These are phyloP conservation scores for Drosophila birchii DNA, from an alignment of 2,888 invertebrate species.

Conservation along the genomic window DNA sequence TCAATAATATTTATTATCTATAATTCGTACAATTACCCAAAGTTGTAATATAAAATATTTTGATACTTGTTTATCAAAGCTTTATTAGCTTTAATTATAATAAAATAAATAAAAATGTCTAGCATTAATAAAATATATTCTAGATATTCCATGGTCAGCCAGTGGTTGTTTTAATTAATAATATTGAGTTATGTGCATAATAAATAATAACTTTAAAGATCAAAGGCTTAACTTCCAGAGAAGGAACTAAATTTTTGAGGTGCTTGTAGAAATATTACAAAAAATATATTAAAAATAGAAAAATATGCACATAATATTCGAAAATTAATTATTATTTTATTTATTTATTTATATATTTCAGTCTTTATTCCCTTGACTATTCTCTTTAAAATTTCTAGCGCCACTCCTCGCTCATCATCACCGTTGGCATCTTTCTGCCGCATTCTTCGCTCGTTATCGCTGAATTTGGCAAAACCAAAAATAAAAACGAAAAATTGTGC, in stretches of 20 bases:
- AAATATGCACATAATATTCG: neutral
- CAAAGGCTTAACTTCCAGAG: neutral
- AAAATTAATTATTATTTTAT: neutral
- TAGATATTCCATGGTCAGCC: neutral
- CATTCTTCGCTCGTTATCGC: slow-evolving; percentile 61
- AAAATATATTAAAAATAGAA: neutral
- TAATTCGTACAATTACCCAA: neutral
- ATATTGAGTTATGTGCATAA: too few species aligned
- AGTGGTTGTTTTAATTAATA: neutral
- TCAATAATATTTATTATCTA: neutral
- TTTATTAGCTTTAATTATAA: neutral
- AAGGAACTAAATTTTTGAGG: neutral
- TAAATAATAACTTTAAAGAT: too few species aligned
- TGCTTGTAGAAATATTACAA: too few species aligned
- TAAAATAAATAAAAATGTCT: neutral
- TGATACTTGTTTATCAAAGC: fast-evolving
- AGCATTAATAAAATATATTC: neutral
- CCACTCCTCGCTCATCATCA: slow-evolving; percentile 19
- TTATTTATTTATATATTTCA: neutral
- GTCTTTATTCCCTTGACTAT: neutral
- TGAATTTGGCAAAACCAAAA: slow-evolving; percentile 54
- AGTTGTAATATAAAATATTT: too few species aligned
- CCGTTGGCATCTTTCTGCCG: slow-evolving; percentile 37
- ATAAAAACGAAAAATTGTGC: slow-evolving; percentile 37
- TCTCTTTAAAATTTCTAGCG: slow-evolving; percentile 9